Conservation (phyloP, 2,888 invertebrate genomes). For the Synergus japonicus region DNA sequence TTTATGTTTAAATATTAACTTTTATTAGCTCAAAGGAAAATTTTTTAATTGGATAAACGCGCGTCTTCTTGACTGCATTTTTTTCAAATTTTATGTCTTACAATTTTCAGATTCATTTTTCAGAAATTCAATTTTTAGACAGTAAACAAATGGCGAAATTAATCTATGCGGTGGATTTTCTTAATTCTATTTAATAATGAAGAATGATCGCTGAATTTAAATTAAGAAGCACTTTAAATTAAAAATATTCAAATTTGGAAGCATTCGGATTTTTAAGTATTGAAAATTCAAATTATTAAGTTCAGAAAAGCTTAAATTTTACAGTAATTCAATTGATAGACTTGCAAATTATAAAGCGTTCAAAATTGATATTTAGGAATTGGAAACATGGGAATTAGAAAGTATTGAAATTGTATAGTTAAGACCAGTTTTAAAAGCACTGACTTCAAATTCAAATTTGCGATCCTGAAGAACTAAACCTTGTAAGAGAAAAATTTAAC, state of each 20-base stretch:
- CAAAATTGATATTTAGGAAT: too few relatives aligned
- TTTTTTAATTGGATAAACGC: background rate
- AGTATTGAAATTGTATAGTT: too few relatives aligned
- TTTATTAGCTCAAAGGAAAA: background rate
- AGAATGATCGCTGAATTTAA: background rate
- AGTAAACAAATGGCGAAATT: background rate
- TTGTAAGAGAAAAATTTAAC: background rate
- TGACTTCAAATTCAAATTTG: background rate
- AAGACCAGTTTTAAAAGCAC: background rate
- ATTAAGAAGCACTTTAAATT: background rate
- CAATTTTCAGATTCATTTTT: background rate
- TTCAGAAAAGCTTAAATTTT: background rate
- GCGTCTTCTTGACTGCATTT: slow-evolving; percentile 6
- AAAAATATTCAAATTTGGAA: background rate
- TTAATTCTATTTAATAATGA: background rate
- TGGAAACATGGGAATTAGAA: too few relatives aligned
- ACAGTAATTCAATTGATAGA: background rate
- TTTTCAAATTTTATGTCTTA: background rate
- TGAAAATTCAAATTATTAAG: background rate
- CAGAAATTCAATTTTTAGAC: background rate
- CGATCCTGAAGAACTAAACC: background rate
- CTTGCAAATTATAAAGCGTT: background rate
- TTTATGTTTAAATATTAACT: background rate
- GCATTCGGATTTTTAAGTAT: background rate
- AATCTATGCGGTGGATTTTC: background rate